A percentile compares a stretch with the other conserved stretches of the same genome.
These are phyloP conservation scores for Monodelphis domestica DNA, from an alignment of 2,797 vertebrate species.

Conservation along the genomic window DNA sequence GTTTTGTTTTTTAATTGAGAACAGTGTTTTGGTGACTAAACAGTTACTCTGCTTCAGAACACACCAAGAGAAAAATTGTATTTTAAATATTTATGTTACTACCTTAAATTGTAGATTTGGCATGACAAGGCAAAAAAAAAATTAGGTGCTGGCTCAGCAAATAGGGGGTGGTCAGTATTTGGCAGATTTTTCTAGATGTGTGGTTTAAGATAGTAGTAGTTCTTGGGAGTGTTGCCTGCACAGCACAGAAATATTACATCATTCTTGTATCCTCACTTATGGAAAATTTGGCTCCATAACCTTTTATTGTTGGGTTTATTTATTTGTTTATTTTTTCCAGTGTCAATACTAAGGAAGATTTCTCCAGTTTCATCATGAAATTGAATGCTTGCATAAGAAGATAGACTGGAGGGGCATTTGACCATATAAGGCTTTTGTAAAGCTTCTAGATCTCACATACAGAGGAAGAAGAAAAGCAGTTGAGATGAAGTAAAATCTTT, in stretches of 20 bases:
- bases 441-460: slow-evolving; percentile 33
- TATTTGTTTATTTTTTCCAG: slow-evolving; percentile 46
- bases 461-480: slow-evolving; percentile 22
- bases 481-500: slow-evolving; percentile 38
- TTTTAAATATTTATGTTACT: slow-evolving; percentile 57
- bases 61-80: slow-evolving; percentile 41
- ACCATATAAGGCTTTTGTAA: slow-evolving; percentile 17
- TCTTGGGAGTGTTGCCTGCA: slow-evolving; percentile 48
- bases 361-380: slow-evolving; percentile 36
- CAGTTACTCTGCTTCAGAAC: slow-evolving; percentile 25
- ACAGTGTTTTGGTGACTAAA: slow-evolving; percentile 51
- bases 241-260: slow-evolving; percentile 53
- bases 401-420: slow-evolving; percentile 32
- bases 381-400: slow-evolving; percentile 36
- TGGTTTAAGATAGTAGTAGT: slow-evolving; percentile 64
- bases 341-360: slow-evolving; percentile 73
- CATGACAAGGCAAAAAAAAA: slow-evolving; percentile 57
- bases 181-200: slow-evolving; percentile 51
- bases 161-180: slow-evolving; percentile 45
- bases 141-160: slow-evolving; percentile 49
- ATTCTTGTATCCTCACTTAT: slow-evolving; percentile 49
- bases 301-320: slow-evolving; percentile 48
- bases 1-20: slow-evolving; percentile 69
- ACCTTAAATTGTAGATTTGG: slow-evolving; percentile 43
- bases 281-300: slow-evolving; percentile 36